Evolutionary conservation across 2,888 invertebrate genomes (phyloP), one percentile per base, ranked within the genome.

Genomic region (Caenorhabditis doughertyi): DNA sequence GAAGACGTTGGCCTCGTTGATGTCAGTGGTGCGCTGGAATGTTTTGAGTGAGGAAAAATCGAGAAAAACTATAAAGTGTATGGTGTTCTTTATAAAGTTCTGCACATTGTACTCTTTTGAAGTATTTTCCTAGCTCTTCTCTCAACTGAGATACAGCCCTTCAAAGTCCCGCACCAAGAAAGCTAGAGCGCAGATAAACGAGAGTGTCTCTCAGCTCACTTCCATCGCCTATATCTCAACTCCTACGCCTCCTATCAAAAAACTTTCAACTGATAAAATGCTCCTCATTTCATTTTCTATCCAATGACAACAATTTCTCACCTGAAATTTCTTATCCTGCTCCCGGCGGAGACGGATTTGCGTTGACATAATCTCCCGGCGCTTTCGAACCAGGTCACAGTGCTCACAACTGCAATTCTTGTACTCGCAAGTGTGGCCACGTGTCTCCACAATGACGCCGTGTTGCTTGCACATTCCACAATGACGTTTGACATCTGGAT

Each of bases 381-480:
- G 86, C 53, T 87, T 84, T 2, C 90, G 87, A 0, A 90, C 89
- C 67, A 90, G 82, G 18, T 86, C 77, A 73, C 90, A 90, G 86
- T 90, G 84, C 65, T 79, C 79, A 53, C 90, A 90, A 13, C 83
- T 74, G 77, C 90, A 90, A 51, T 84, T 84, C 81, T 89, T 89
- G 79, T 84, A 90, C n/a, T 79, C 82, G 73, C 90, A 90, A 5
- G 81, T 77, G 77, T 90, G 90, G 18, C 89, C 89, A 32, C 89
- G 84, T 0, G 90, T 90, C 84, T 89, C 89, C 23, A 87, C 84
- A 25, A 86, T 77, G 16, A 89, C 72, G 18, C 88, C 89, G 64
- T 90, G 90, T 51, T 90, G 90, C 39, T 88, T 82, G 74, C 90
- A 90, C 81, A 90, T 90, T 27, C 90, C 90, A 79, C 90, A 90